Evolutionary conservation across 2,797 vertebrate species (phyloP).

Genomic region (Furcifer pardalis): DNA sequence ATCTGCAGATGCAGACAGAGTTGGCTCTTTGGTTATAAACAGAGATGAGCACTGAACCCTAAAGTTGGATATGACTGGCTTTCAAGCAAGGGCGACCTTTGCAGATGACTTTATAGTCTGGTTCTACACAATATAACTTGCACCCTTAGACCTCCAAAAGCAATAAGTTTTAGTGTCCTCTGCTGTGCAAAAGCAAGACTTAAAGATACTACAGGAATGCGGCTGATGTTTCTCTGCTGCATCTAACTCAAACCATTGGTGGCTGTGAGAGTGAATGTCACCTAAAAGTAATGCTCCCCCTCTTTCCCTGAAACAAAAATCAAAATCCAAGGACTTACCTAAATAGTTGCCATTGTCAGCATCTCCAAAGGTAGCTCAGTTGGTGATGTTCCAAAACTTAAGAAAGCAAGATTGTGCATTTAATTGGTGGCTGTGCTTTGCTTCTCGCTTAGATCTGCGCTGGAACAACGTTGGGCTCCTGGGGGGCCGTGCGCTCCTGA

Average conservation of each 20-base stretch:
- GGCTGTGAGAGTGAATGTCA: background rate
- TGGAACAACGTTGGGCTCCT: constrained; percentile 96
- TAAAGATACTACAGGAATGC: too few relatives aligned
- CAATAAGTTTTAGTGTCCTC: background rate
- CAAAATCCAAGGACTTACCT: background rate
- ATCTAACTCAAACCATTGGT: background rate
- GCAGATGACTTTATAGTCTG: too few relatives aligned
- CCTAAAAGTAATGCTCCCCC: background rate
- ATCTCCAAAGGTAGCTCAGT: background rate
- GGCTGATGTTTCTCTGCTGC: background rate
- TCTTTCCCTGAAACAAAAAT: background rate
- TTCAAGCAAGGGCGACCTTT: too few relatives aligned
- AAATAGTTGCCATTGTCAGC: background rate
- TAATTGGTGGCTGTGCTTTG: background rate
- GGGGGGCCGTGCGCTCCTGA: constrained; percentile 87
- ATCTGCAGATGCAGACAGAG: too few relatives aligned
- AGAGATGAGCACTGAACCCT: too few relatives aligned
- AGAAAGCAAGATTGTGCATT: background rate
- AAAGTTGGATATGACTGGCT: too few relatives aligned
- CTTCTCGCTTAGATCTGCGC: constrained; percentile 83
- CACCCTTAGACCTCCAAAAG: background rate
- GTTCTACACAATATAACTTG: background rate
- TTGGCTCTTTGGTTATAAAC: too few relatives aligned
- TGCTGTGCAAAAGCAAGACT: background rate
- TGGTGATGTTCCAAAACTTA: background rate